phyloP scores from a whole-genome alignment of 2,113 vertebrate species.

The Ailurus styani region DNA sequence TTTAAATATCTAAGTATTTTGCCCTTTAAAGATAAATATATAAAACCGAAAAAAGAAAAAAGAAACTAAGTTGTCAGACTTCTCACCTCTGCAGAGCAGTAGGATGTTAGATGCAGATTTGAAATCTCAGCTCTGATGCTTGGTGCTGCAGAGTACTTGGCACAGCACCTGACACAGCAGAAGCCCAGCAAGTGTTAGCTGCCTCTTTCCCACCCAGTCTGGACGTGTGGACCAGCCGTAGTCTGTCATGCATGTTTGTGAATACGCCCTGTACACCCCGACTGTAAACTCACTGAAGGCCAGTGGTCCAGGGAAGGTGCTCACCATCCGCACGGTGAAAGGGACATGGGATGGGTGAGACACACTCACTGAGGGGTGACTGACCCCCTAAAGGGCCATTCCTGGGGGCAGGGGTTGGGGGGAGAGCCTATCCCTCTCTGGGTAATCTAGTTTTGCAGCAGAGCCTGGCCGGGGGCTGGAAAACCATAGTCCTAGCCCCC shows the following conservation, averaged over 20 bases:
- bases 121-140: neutral
- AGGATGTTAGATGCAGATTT: neutral
- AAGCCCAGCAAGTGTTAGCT: neutral
- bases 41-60: neutral
- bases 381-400: neutral
- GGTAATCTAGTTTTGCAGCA: neutral
- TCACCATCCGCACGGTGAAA: accelerated
- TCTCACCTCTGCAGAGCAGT: neutral
- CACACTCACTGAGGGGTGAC: neutral
- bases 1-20: conserved; percentile 78
- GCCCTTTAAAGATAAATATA: conserved; percentile 77
- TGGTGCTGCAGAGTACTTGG: accelerated
- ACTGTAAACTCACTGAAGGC: too few species aligned
- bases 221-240: too few species aligned
- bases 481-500: neutral
- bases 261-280: neutral
- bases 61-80: neutral
- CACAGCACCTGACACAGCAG: neutral
- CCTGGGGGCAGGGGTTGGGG: neutral
- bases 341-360: too few species aligned
- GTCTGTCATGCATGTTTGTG: neutral
- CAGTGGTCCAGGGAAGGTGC: neutral
- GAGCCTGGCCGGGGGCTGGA: neutral
- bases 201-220: neutral
- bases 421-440: neutral